Evolutionary conservation across 2,888 invertebrate genomes (phyloP), one percentile per base, ranked within the genome.

Genomic region (Esperia sulphurella): DNA sequence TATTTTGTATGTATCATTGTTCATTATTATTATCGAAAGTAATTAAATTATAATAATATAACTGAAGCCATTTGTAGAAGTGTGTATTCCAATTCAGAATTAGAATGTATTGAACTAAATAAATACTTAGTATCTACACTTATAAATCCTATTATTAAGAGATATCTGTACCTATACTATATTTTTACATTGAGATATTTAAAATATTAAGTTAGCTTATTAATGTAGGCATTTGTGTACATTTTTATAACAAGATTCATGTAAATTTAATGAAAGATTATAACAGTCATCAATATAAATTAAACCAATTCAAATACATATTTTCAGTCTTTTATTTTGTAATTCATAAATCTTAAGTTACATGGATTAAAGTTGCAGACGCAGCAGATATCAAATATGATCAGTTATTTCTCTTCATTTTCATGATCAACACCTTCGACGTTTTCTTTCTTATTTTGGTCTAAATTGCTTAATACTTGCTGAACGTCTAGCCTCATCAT

Each of bases 161-260:
- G 62, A 78, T 21, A 71, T 63, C 56, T 79, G 80, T 83, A 81
- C 72, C 31, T 31, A 31, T 10, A 21, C 75, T 83, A 79, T 85
- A 85, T 86, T 86, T 86, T 84, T 86, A 83, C 79, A 79, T 76
- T 78, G 78, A 82, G 71, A 79, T 85, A 81, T 79, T 75, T 76
- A 76, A 74, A 66, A 59, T 55, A 52, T 45, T 79, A 78, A 79
- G 71, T 61, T 80, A 76, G 73, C 60, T 54, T 68, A 60, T 75
- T 53, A 31, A 52, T 56, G 50, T 79, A 77, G 69, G 73, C 72
- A 78, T 82, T 87, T 83, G 83, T 85, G 84, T 86, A 86, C 72
- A 84, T 86, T 87, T 83, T 83, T 79, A 83, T 84, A 85, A 82
- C 70, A 76, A 61, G 8, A 39, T 64, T 67, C 61, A 50, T 61